Evolutionary conservation across 2,888 invertebrate species (phyloP), one percentile per base, ranked within the genome.

Genomic region (Napeogenes sylphis): DNA sequence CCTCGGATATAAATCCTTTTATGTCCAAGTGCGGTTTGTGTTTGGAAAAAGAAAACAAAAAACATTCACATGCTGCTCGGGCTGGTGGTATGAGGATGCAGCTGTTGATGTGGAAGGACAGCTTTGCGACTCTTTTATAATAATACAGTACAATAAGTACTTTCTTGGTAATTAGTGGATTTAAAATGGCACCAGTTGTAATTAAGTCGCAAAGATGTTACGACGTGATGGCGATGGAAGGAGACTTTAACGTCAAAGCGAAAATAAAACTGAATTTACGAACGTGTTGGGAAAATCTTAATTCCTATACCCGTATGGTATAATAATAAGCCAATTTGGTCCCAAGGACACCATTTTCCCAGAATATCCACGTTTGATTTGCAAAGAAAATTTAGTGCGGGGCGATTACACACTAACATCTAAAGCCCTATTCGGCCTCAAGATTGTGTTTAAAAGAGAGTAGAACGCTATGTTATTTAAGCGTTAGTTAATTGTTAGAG

Each of bases 61-160:
- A 91, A 91, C 91, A 91, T 91, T 90, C 91, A 91, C 91, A 91
- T 91, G 91, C 91, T 88, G 89, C 89, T 83, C 75, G 82, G 85
- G 85, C 86, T 85, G 75, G 83, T 87, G 87, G 77, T 81, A 80
- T 83, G 83, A 76, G 83, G 85, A 88, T 88, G 88, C 85, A 82
- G 85, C 83, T 81, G 76, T 76, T 75, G 82, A 83, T 81, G 73
- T 51, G 73, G 76, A 73, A 77, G 76, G 78, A 82, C 83, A 82
- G 78, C 79, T 77, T 77, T 84, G 85, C 84, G 85, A 85, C 68
- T 67, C 42, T n/a, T 63, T 51, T 58, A 32, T 45, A 12, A 33
- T 54, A 51, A 56, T 51, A n/a, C 30, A 4, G n/a, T n/a, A n/a
- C n/a, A n/a, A n/a, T n/a, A n/a, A n/a, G n/a, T n/a, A n/a, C 56